Base-by-base conservation (phyloP, 2,113 vertebrate species). In the Malurus alboscapulatus region DNA sequence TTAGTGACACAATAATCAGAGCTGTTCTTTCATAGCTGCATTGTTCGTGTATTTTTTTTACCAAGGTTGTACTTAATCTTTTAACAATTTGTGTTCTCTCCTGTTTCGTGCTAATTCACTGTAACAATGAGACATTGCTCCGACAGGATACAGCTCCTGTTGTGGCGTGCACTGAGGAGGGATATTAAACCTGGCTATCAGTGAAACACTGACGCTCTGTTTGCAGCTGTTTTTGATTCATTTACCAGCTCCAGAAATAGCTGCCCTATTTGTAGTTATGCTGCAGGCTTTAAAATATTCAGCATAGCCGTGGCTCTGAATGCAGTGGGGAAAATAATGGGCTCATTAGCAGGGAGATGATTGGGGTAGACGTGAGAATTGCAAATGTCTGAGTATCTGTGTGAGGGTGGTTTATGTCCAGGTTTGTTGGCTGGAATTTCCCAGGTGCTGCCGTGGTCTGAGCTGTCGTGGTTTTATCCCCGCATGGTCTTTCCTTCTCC, bases 151-250 rank as follows among this genome's bases (percentile, higher is more conserved):
- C n/a, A 10, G 78, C 62, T 90, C 57, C 44, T 44, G 45, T 32
- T 8, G 50, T 4, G 4, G 58, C 2, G 0, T 14, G 3, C 17
- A 4, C 7, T 13, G 26, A 32, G 55, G 55, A 53, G 34, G 38
- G 40, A 30, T 11, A 40, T 73, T 45, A 32, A 67, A 48, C 22
- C 2, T 7, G 26, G 18, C 10, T 62, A 19, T 42, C 14, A 0
- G 6, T 13, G 54, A 45, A 57, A 61, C 15, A 2, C 2, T 73
- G 76, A 12, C 0, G 0, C 36, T 40, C 48, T 86, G 27, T 57
- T 76, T 92, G 83, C 42, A 29, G 74, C 57, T 73, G 68, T 7
- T 47, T 82, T 77, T 30, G 50, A 68, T 82, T 63, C 27, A 42
- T 79, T 84, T 69, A 25, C 36, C 7, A 68, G 80, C 50, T 82